Evolutionary conservation across 2,113 vertebrate species (phyloP), one percentile per base, ranked within the genome.

Genomic region (Coreoperca whiteheadi): DNA sequence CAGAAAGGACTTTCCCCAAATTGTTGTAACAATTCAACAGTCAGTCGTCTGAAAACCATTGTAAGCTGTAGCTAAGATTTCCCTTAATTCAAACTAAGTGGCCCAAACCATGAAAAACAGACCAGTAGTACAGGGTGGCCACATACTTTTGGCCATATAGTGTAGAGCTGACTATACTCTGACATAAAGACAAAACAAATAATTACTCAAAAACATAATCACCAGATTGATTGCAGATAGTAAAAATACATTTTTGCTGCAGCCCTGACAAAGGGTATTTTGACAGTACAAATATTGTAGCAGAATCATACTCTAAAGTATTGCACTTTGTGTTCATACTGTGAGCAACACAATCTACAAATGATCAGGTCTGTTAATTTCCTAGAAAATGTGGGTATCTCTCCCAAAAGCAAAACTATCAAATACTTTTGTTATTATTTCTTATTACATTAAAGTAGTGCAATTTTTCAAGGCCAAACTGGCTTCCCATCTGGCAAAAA

Each of bases 401-500:
- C 56, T 81, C 74, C 53, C 75, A 56, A 18, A 61, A 51, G 61
- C 54, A 83, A 85, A 41, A 50, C 5, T 73, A 61, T 77, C 80
- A 81, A 61, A 71, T 48, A 51, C 25, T 71, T 34, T n/a, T 71
- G 53, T 50, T 73, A 41, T 81, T 75, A 72, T 85, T 39, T 79
- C 46, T 71, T 84, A 64, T 74, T 65, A 80, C 63, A 10, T 14
- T 48, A 37, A 77, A 75, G 61, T 68, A 57, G 76, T 4, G 7
- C 50, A 41, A 23, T 23, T 39, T 75, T 85, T 79, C 63, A 75
- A 60, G 72, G 56, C 48, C 46, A 84, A 79, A 82, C 81, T 21
- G 68, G 16, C 75, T 67, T 34, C 30, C 51, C 11, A 32, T 82
- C 72, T 74, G 78, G 66, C 68, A 66, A 30, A 69, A 69, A 15